Evolutionary conservation across 2,797 vertebrate species (phyloP).

Genomic region (Diglossa cyanea): DNA sequence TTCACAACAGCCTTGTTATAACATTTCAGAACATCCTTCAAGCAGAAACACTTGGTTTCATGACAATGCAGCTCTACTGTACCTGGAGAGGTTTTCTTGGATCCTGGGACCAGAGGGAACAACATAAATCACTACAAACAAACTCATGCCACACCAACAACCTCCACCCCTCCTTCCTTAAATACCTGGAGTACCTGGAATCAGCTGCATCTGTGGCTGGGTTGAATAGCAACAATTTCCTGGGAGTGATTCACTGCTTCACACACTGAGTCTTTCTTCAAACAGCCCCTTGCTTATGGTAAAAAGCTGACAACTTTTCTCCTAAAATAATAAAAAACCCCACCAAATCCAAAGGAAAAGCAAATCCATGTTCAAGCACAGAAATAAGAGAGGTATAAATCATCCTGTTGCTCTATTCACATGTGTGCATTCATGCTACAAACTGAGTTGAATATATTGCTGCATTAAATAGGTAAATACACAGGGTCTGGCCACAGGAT

Average conservation of each 20-base stretch:
- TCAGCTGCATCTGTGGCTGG: neutral
- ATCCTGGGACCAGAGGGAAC: neutral
- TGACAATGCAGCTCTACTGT: neutral
- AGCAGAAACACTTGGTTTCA: neutral
- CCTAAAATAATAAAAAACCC: neutral
- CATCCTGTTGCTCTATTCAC: neutral
- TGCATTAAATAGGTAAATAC: neutral
- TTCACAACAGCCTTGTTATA: neutral
- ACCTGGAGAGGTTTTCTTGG: neutral
- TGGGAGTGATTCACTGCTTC: neutral
- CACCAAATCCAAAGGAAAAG: neutral
- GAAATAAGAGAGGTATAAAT: neutral
- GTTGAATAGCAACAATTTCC: neutral
- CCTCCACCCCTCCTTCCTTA: neutral
- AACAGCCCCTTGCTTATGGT: neutral
- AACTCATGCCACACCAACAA: neutral
- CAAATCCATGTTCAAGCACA: neutral
- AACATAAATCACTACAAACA: neutral
- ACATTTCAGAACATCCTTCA: neutral
- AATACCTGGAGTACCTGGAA: neutral
- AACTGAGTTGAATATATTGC: neutral
- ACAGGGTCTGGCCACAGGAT: neutral
- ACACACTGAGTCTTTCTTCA: neutral
- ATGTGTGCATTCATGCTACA: accelerated
- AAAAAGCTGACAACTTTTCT: neutral